Conservation (phyloP, 2,113 vertebrate genomes). For the Rutilus rutilus region DNA sequence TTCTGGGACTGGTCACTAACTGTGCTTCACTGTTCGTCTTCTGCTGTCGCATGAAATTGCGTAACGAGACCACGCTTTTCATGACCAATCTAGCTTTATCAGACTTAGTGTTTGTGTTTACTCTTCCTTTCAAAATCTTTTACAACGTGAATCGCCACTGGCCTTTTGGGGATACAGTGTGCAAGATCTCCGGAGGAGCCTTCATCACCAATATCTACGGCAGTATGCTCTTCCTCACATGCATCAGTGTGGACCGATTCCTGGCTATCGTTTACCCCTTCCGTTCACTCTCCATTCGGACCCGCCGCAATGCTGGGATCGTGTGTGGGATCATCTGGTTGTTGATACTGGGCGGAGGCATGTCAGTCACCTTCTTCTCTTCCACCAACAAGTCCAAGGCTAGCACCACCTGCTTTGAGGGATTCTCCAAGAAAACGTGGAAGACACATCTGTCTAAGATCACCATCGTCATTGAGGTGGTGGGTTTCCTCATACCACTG, state of each 20-base stretch:
- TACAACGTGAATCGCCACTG: slow-evolving; percentile 96
- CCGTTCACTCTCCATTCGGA: slow-evolving; percentile 89
- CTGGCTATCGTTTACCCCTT: slow-evolving; percentile 96
- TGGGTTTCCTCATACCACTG: slow-evolving; percentile 93
- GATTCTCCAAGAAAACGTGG: slow-evolving; percentile 96
- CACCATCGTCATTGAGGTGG: slow-evolving; percentile 98
- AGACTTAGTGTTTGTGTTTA: slow-evolving; percentile 94
- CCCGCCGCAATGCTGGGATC: slow-evolving; percentile 86
- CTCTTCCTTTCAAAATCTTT: slow-evolving; percentile 95
- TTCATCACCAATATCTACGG: slow-evolving; percentile 98
- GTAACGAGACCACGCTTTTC: slow-evolving; percentile 94
- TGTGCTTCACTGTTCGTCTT: slow-evolving; percentile 95
- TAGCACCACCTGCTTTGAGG: slow-evolving; percentile 93
- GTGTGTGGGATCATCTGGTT: slow-evolving; percentile 93
- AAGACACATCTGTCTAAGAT: slow-evolving; percentile 97
- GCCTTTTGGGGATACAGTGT: slow-evolving; percentile 95
- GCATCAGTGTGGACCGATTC: slow-evolving; percentile 96
- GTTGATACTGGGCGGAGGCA: slow-evolving; percentile 92
- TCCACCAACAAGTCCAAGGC: slow-evolving; percentile 89
- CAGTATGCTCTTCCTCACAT: slow-evolving; percentile 98
- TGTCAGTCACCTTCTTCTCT: slow-evolving; percentile 94
- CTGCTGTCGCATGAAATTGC: slow-evolving; percentile 93
- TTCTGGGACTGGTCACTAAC: slow-evolving; percentile 94
- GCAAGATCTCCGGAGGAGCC: slow-evolving; percentile 94
- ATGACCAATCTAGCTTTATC: slow-evolving; percentile 96